Percentiles rank a stretch among this genome's conserved stretches.
Conservation (phyloP, 2,888 invertebrate genomes). For the Nasonovia ribisnigri region DNA sequence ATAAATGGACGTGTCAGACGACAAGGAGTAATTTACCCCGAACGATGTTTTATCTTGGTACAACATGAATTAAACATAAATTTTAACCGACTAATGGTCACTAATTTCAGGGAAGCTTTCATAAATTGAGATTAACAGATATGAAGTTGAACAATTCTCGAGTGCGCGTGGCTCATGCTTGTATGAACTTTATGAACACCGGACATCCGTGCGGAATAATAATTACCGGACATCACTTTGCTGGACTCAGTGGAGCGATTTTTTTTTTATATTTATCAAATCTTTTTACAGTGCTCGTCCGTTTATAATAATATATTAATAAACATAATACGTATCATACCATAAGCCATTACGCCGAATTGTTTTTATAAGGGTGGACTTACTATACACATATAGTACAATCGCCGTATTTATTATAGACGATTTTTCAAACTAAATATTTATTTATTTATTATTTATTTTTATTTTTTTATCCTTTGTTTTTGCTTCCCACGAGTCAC, state of each 20-base stretch:
- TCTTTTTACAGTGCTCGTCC: neutral
- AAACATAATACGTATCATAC: neutral
- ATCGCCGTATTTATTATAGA: neutral
- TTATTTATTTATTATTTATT: neutral
- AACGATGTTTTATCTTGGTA: constrained; percentile 21
- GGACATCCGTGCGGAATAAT: constrained; percentile 43
- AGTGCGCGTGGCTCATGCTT: constrained; percentile 7
- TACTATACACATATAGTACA: neutral
- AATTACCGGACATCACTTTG: constrained; percentile 33
- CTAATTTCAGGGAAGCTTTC: constrained; percentile 43
- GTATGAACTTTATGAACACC: constrained; percentile 30
- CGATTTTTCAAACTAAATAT: neutral
- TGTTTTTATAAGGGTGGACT: neutral
- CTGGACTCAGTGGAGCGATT: neutral
- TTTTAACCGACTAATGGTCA: constrained; percentile 22
- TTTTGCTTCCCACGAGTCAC: neutral
- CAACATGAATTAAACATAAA: constrained; percentile 40
- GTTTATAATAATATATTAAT: neutral
- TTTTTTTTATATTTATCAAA: neutral
- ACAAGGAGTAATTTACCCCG: neutral
- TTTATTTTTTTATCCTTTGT: neutral
- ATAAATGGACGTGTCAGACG: neutral
- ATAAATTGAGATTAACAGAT: constrained; percentile 44
- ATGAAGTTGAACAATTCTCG: constrained; percentile 46
- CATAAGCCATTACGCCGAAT: neutral